Evolutionary conservation across 1,140 invertebrate genomes (phyloP).

Genomic region (Antheraea mylitta): DNA sequence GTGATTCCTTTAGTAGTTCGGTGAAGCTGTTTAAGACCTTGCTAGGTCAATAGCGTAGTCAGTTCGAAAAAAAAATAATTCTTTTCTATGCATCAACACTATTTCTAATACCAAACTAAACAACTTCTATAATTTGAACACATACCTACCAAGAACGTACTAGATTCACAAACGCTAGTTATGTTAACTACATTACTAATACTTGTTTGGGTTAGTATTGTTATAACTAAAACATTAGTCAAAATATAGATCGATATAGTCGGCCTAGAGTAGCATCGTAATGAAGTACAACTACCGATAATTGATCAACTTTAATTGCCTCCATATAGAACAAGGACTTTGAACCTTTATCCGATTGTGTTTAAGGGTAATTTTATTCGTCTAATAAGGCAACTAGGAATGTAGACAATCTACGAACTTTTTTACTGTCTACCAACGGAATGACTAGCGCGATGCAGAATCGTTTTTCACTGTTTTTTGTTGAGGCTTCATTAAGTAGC

Average conservation of each 20-base stretch:
- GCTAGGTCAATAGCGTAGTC: too few relatives aligned
- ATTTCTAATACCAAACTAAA: too few relatives aligned
- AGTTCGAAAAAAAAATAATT: too few relatives aligned
- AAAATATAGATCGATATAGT: neutral
- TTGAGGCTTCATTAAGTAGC: conserved; percentile 3
- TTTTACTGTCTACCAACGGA: neutral
- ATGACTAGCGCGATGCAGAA: neutral
- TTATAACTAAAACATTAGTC: neutral
- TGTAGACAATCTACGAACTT: neutral
- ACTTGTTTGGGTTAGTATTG: neutral
- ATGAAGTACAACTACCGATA: neutral
- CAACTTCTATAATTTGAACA: too few relatives aligned
- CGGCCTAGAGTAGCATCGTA: neutral
- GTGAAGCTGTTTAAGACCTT: too few relatives aligned
- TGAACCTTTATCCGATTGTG: neutral
- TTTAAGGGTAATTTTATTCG: neutral
- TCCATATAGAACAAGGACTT: neutral
- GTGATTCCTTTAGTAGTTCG: too few relatives aligned
- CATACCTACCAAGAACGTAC: too few relatives aligned
- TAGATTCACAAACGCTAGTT: too few relatives aligned
- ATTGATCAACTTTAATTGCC: neutral
- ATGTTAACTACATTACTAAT: too few relatives aligned
- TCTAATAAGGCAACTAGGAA: neutral
- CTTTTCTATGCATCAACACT: too few relatives aligned
- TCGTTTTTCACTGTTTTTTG: conserved; percentile 1